Percentiles rank a stretch among this genome's conserved stretches.
Evolutionary conservation across 2,797 vertebrate genomes (phyloP).

Genomic region (Halcyon chelicuti): DNA sequence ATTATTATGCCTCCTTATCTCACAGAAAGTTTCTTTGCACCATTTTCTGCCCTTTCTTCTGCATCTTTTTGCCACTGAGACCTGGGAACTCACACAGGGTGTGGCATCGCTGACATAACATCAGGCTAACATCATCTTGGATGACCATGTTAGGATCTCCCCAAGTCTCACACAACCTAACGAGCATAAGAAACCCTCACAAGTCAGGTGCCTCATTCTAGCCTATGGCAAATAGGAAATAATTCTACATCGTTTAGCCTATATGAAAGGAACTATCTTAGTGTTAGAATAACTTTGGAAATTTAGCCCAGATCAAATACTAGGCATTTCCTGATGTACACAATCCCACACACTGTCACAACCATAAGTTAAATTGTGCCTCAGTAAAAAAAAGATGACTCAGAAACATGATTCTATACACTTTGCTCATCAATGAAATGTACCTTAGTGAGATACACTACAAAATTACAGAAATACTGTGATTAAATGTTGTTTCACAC

Average conservation of each 20-base stretch:
- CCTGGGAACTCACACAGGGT: not conserved
- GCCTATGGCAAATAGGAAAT: not conserved
- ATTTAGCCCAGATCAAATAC: not conserved
- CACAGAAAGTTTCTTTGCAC: not conserved
- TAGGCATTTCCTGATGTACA: not conserved
- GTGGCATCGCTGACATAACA: not conserved
- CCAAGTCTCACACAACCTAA: not conserved
- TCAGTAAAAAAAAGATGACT: not conserved
- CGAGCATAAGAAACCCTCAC: not conserved
- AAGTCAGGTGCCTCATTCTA: not conserved
- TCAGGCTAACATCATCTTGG: not conserved
- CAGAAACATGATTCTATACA: fast-evolving
- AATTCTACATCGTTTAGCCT: not conserved
- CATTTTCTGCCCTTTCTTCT: not conserved
- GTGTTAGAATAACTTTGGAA: not conserved
- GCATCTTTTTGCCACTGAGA: not conserved
- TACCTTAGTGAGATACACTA: not conserved
- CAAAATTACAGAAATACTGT: not conserved
- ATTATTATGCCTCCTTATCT: not conserved
- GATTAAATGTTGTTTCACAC: not conserved
- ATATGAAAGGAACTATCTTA: not conserved
- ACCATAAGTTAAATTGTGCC: not conserved
- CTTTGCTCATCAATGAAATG: not conserved
- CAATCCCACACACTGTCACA: not conserved
- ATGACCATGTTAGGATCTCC: not conserved